Conservation (phyloP, 23 tunicate genomes). For the Halocynthia roretzi region DNA sequence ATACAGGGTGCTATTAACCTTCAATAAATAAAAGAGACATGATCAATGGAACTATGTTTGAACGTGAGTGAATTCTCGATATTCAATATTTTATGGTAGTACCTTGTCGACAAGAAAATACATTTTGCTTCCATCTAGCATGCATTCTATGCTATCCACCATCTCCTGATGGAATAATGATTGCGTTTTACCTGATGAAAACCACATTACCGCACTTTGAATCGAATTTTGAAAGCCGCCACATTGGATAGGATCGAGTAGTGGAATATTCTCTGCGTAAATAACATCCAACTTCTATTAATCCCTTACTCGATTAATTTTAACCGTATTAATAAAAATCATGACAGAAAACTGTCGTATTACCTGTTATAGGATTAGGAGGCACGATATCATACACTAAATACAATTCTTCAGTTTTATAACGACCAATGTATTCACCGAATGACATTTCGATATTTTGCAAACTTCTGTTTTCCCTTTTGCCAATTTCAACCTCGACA, state of each 20-base stretch:
- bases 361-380: slow-evolving; percentile 28
- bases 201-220: background rate
- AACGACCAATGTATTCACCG: slow-evolving; percentile 23
- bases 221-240: background rate
- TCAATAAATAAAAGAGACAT: no score
- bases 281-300: background rate
- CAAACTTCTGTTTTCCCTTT: slow-evolving; percentile 45
- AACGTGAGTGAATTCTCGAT: no score
- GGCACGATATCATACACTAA: slow-evolving; percentile 33
- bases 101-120: background rate
- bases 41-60: no score
- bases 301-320: background rate
- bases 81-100: background rate
- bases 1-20: no score
- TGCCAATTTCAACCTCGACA: slow-evolving; percentile 57
- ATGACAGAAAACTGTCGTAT: no score
- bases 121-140: background rate
- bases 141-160: background rate
- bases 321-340: background rate
- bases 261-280: background rate
- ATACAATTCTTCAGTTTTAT: slow-evolving; percentile 38
- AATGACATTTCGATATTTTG: slow-evolving; percentile 28
- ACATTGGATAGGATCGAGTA: background rate
- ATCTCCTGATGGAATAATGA: background rate
- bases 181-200: background rate